Percentiles rank a stretch among this genome's conserved stretches.
Evolutionary conservation across 2,888 invertebrate species (phyloP).

Genomic region (Chalcosyrphus nemorum): DNA sequence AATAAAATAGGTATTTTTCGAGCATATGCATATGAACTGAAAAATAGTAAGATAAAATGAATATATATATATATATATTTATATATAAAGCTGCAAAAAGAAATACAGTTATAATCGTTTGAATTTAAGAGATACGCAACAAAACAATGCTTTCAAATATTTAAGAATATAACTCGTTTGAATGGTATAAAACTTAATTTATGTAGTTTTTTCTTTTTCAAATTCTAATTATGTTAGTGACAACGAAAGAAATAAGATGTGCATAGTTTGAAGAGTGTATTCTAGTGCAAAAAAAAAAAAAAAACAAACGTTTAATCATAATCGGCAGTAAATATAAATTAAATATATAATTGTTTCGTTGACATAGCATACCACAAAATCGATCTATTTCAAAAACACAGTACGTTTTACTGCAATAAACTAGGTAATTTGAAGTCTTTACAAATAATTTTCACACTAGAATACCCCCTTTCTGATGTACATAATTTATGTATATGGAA

Average conservation of each 20-base stretch:
- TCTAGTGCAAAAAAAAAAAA: neutral
- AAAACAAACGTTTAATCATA: too few relatives aligned
- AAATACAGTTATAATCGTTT: neutral
- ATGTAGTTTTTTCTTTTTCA: too few relatives aligned
- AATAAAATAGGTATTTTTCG: slow-evolving; percentile 2
- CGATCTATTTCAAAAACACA: too few relatives aligned
- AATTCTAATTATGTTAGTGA: neutral
- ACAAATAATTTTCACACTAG: neutral
- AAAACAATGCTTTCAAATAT: neutral
- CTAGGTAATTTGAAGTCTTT: neutral
- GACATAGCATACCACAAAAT: neutral
- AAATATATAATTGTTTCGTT: neutral
- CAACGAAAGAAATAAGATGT: neutral
- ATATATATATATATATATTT: too few relatives aligned
- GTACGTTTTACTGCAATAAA: neutral
- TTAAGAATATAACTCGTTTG: neutral
- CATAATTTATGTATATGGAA: slow-evolving; percentile 8
- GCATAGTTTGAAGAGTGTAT: neutral
- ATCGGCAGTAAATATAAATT: too few relatives aligned
- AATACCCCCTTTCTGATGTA: neutral
- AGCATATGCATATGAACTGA: slow-evolving; percentile 8
- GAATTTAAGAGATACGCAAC: neutral
- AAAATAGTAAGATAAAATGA: too few relatives aligned
- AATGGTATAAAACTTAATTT: neutral
- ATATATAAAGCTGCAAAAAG: neutral